Evolutionary conservation across 2,797 vertebrate genomes (phyloP).

Genomic region (Scolopax rusticola): DNA sequence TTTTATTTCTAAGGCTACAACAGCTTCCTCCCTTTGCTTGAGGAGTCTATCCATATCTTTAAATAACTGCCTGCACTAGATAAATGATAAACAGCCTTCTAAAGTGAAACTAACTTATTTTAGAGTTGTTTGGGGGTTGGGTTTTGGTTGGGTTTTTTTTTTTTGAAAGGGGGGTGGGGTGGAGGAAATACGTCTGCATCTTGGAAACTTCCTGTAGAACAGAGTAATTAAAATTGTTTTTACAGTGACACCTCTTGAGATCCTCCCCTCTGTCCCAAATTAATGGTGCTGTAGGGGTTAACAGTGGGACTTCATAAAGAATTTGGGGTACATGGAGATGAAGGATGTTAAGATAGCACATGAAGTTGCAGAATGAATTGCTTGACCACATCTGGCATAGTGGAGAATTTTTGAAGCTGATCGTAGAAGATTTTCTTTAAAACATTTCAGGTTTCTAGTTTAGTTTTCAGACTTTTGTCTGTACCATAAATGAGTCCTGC

Average conservation of each 20-base stretch:
- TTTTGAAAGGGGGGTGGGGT: background rate
- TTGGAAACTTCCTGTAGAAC: background rate
- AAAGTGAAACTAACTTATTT: background rate
- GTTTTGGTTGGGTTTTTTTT: background rate
- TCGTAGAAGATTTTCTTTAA: background rate
- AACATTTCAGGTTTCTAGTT: background rate
- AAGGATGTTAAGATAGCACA: background rate
- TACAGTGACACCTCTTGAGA: background rate
- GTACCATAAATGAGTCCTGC: background rate
- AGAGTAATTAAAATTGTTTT: background rate
- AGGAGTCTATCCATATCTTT: background rate
- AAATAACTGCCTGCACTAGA: background rate
- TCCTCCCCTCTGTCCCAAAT: background rate
- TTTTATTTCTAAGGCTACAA: background rate
- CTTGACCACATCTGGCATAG: background rate
- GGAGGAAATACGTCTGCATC: background rate
- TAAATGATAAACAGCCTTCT: background rate
- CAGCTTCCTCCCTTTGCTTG: background rate
- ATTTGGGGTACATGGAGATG: rapidly evolving
- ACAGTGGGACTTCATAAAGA: background rate
- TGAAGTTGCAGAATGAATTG: background rate
- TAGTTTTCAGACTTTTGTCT: background rate
- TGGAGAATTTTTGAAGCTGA: background rate
- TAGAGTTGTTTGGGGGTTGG: background rate
- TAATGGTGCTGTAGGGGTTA: background rate